Evolutionary conservation across 2,113 vertebrate species (phyloP), one percentile per base, ranked within the genome.

Genomic region (Sapajus apella): DNA sequence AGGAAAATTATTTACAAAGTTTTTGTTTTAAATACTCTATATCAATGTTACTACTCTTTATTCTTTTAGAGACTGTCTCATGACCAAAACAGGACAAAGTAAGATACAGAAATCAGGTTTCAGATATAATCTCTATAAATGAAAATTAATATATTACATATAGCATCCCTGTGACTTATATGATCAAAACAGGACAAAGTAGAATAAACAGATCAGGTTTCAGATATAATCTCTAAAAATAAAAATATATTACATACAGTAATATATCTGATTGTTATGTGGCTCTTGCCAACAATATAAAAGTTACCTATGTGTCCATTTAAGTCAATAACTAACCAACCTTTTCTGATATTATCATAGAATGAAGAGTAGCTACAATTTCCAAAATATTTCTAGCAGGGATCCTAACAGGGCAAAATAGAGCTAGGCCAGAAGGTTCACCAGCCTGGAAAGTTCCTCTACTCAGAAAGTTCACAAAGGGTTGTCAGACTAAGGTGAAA

Each of bases 1-100:
- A 47, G 66, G 32, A 95, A 93, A 86, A 68, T 85, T 35, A 95
- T 56, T 89, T 85, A n/a, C 14, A 73, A 96, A 94, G 23, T 77
- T 76, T 70, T 50, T 77, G 27, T 92, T 90, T 61, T 37, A 90
- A 90, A 40, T 86, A 58, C 40, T 80, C 37, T 80, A 0, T 64
- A 84, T 66, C 37, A 90, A 47, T 90, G 68, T 84, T 56, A 12
- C 40, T 90, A 91, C 4, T 81, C 64, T 95, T 95, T 25, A 89
- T 80, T 95, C 64, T 91, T 94, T 94, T 55, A 86, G 35, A 93
- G 64, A 73, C n/a, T 64, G 6, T 72, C 73, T 56, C 43, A 30
- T 84, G 27, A 95, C 84, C 80, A 92, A 92, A 84, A 79, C 7
- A 97, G 52, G 68, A 76, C 43, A 86, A 85, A 47, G 2, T 68